These are phyloP conservation scores for Prionace glauca DNA, from an alignment of 2,797 vertebrate species.

Conservation along the genomic window DNA sequence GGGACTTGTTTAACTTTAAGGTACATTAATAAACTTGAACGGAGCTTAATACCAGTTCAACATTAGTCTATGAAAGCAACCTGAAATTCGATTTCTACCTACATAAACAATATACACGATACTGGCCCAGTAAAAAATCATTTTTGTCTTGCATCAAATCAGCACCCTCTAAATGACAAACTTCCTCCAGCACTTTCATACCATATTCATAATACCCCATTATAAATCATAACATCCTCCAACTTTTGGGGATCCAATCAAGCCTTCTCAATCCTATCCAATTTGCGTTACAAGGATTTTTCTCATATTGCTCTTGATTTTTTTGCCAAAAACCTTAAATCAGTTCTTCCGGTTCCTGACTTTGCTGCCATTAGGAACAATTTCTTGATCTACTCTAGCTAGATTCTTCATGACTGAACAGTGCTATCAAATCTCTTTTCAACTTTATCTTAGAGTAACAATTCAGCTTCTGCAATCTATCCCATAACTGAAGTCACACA, in stretches of 20 bases:
- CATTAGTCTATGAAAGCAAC: neutral
- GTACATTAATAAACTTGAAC: neutral
- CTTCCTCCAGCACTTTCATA: neutral
- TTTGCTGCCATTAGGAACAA: neutral
- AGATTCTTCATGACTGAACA: neutral
- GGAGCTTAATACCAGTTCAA: neutral
- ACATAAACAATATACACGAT: neutral
- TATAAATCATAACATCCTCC: neutral
- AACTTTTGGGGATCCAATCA: neutral
- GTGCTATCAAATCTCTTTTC: neutral
- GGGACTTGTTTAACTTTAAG: neutral
- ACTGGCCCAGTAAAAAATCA: neutral
- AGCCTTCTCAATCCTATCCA: neutral
- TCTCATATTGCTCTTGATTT: neutral
- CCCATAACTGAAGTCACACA: neutral
- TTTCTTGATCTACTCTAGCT: neutral
- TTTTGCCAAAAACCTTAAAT: neutral
- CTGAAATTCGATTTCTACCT: neutral
- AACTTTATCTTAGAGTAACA: neutral
- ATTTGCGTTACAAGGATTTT: neutral
- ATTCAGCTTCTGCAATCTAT: neutral
- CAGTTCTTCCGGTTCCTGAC: neutral
- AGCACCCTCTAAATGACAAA: neutral
- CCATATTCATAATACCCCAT: neutral
- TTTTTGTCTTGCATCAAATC: neutral